Base-by-base conservation (phyloP, 2,888 invertebrate species). In the Blastobasis adustella region DNA sequence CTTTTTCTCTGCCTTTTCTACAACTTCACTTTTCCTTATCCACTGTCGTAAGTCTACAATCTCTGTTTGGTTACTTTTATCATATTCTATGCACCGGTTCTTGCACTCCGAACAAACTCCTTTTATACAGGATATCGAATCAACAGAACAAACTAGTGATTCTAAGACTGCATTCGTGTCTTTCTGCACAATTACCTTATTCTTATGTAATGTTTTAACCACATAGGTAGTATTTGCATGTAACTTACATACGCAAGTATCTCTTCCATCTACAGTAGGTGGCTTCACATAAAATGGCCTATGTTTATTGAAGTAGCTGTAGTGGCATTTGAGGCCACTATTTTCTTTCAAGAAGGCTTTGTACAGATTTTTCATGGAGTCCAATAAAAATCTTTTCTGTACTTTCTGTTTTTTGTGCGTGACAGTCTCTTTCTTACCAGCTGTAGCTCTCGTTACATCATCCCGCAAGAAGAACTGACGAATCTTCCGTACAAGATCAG, bases 351-450 rank as follows among this genome's bases (percentile, higher is more conserved):
- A 57, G 45, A 62, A 64, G 7, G 50, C 45, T 42, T 57, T 54
- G 40, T 47, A 54, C 5, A 62, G 36, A 10, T 46, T 52, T 51
- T 62, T 62, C 52, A 58, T 53, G 4, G 52, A 54, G 37, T 62
- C 59, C 7, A 60, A 48, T 4, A 62, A 37, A 45, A 50, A 60
- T 40, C 60, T 54, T 50, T 60, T 61, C 36, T 61, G 60, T 0
- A 51, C 42, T 54, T 61, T 61, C 10, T 40, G 1, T 23, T 49
- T 49, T 44, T 54, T 39, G 40, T 10, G 52, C 6, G 61, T 62
- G 7, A 49, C 8, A 5, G 58, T 58, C 49, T 64, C 61, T 52
- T 59, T 61, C 43, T 58, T 63, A 6, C 61, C 61, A 6, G 60
- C 60, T 2, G 59, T 62, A 0, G 58, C 50, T 51, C 61, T 54